Evolutionary conservation across 2,888 invertebrate genomes (phyloP).

Genomic region (Apamea epomidion): DNA sequence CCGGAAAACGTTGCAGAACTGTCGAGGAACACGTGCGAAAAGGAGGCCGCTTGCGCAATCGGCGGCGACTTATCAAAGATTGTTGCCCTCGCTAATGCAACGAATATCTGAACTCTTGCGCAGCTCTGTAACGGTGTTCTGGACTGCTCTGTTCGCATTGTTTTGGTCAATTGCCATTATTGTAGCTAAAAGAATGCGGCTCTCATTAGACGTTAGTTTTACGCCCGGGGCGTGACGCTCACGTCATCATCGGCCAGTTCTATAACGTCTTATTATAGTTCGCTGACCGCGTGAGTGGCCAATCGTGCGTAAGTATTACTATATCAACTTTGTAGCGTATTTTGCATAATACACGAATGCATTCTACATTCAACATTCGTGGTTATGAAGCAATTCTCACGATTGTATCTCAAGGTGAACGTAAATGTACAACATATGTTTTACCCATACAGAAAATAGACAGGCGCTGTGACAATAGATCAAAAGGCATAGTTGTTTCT

Average conservation of each 20-base stretch:
- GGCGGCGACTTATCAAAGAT: constrained; percentile 82
- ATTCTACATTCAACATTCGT: constrained; percentile 43
- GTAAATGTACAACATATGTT: constrained; percentile 58
- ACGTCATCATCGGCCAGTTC: constrained; percentile 51
- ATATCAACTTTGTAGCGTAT: constrained; percentile 43
- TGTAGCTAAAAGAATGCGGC: constrained; percentile 62
- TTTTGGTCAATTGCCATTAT: constrained; percentile 77
- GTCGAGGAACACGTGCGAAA: constrained; percentile 84
- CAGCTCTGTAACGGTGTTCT: constrained; percentile 82
- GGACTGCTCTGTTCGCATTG: constrained; percentile 79
- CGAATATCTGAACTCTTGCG: constrained; percentile 75
- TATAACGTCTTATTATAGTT: constrained; percentile 61
- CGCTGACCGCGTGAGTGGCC: constrained; percentile 51
- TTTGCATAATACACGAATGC: constrained; percentile 40
- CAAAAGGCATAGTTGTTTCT: constrained; percentile 42
- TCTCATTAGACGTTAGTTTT: constrained; percentile 63
- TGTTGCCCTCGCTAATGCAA: constrained; percentile 83
- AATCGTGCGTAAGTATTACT: constrained; percentile 49
- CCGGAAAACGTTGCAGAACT: constrained; percentile 82
- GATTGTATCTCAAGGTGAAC: constrained; percentile 61
- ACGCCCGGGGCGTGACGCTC: constrained; percentile 58
- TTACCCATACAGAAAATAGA: constrained; percentile 51
- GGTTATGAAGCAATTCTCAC: constrained; percentile 59
- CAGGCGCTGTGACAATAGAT: constrained; percentile 47
- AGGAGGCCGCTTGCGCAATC: constrained; percentile 85